Evolutionary conservation across 2,888 invertebrate genomes (phyloP).

Genomic region (Encarsia formosa): DNA sequence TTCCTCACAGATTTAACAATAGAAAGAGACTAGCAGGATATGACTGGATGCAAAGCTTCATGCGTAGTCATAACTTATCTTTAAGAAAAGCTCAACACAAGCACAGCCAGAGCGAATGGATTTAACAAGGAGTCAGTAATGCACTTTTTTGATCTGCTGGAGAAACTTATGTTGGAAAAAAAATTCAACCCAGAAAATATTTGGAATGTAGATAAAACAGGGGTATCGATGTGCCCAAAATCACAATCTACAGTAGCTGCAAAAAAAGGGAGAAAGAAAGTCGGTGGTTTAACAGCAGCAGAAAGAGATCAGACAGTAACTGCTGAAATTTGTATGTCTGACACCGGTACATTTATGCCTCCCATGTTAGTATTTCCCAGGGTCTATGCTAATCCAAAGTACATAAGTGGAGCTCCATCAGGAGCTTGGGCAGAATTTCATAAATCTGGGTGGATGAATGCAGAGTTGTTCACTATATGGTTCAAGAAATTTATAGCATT

Average conservation of each 20-base stretch:
- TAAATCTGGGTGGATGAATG: not conserved
- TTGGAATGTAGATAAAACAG: not conserved
- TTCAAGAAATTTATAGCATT: slow-evolving; percentile 45
- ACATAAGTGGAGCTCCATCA: not conserved
- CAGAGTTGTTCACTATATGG: slow-evolving; percentile 31
- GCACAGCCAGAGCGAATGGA: not conserved
- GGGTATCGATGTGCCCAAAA: not conserved
- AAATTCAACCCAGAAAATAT: not conserved
- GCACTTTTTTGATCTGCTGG: not conserved
- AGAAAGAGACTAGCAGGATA: too few relatives aligned
- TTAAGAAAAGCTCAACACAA: too few relatives aligned
- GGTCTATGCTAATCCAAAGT: not conserved
- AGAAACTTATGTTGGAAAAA: not conserved
- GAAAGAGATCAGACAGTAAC: not conserved
- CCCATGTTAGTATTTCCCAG: not conserved
- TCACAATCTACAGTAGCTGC: not conserved
- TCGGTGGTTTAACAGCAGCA: not conserved
- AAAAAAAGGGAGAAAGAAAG: not conserved
- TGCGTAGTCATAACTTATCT: too few relatives aligned
- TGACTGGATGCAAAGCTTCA: too few relatives aligned
- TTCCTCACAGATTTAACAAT: too few relatives aligned
- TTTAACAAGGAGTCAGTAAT: not conserved
- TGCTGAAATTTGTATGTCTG: not conserved
- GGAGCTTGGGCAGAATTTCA: not conserved
- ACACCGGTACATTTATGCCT: not conserved